Evolutionary conservation across 2,797 vertebrate genomes (phyloP).

Genomic region (Fringilla coelebs): DNA sequence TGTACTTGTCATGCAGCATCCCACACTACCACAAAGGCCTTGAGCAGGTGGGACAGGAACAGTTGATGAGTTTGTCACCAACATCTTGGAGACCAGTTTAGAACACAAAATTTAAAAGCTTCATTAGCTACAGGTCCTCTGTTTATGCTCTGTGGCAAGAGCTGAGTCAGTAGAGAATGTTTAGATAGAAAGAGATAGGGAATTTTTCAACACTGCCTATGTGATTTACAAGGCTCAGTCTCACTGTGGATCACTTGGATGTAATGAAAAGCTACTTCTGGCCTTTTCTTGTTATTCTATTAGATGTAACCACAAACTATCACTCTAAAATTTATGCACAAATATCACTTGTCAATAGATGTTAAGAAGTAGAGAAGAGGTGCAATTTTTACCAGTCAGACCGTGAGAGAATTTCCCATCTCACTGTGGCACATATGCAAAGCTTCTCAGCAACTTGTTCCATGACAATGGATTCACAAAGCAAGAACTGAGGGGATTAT

Average conservation of each 20-base stretch:
- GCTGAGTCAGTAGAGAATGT: background rate
- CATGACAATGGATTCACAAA: constrained; percentile 69
- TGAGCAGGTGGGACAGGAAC: background rate
- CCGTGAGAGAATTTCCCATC: constrained; percentile 62
- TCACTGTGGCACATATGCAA: background rate
- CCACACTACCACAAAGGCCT: background rate
- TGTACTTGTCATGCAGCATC: accelerated
- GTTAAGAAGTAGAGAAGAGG: background rate
- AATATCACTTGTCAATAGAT: constrained; percentile 27
- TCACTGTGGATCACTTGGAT: background rate
- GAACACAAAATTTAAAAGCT: background rate
- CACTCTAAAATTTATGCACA: constrained; percentile 52
- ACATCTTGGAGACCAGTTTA: background rate
- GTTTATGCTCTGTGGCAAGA: background rate
- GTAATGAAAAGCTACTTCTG: background rate
- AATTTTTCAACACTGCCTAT: background rate
- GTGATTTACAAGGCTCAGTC: background rate
- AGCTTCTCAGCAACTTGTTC: constrained; percentile 70
- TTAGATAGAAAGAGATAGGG: background rate
- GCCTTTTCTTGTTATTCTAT: background rate
- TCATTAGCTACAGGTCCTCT: background rate
- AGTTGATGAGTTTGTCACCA: background rate
- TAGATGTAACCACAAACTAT: background rate
- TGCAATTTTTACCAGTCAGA: background rate
- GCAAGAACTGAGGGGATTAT: constrained; percentile 75